A percentile compares a stretch with the other conserved stretches of the same genome.
Conservation (phyloP, 2,113 vertebrate species). For the Myrmecobius fasciatus region DNA sequence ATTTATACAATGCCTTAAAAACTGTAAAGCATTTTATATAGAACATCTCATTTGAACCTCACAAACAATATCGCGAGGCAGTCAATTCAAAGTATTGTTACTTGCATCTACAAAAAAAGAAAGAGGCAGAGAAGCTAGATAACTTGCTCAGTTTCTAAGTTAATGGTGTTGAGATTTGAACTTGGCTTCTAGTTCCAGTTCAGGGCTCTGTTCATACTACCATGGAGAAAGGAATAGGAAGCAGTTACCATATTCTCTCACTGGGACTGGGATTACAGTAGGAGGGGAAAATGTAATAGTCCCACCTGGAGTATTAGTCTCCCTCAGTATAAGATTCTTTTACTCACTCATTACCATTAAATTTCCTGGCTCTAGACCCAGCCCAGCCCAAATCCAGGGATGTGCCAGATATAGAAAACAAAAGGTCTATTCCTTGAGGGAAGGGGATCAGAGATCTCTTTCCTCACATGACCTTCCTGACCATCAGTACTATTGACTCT, state of each 20-base stretch:
- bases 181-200: not conserved
- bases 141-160: not conserved
- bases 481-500: not conserved
- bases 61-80: not conserved
- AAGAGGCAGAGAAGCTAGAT: not conserved
- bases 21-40: not conserved
- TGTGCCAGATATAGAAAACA: not conserved
- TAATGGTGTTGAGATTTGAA: not conserved
- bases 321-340: not conserved
- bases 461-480: not conserved
- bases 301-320: not conserved
- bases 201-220: not conserved
- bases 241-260: not conserved
- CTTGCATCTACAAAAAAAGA: not conserved
- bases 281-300: too few relatives aligned
- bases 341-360: not conserved
- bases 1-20: not conserved
- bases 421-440: not conserved
- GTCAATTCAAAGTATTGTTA: not conserved
- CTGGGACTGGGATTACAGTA: not conserved
- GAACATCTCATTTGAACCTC: not conserved
- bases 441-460: not conserved
- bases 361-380: not conserved
- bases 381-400: not conserved
- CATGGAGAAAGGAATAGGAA: not conserved